A percentile compares a stretch with the other conserved stretches of the same genome.
phyloP scores from a whole-genome alignment of 2,797 vertebrate species.

The Brotogeris chrysoptera region DNA sequence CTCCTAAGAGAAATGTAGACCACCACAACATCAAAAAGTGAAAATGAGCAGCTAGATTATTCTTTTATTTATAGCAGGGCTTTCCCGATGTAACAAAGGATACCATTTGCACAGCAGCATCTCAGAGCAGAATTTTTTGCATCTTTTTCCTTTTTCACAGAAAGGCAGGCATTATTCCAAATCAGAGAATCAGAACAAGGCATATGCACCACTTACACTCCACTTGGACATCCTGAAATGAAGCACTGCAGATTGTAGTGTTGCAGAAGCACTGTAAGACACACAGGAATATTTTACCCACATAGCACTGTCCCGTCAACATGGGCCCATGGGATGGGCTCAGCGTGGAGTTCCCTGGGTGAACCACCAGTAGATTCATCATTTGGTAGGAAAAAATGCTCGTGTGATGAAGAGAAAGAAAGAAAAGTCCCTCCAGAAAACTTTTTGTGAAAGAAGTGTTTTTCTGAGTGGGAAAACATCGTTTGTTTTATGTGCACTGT shows the following conservation, averaged over 20 bases:
- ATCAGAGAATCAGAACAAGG: neutral
- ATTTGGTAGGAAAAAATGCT: neutral
- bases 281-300: neutral
- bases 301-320: fast-evolving
- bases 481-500: neutral
- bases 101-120: neutral
- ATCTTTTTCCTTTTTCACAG: neutral
- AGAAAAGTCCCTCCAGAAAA: neutral
- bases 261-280: neutral
- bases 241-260: fast-evolving
- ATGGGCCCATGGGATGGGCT: fast-evolving
- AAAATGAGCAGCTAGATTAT: neutral
- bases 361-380: neutral
- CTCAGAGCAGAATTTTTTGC: neutral
- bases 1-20: neutral
- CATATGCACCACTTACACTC: neutral
- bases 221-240: neutral
- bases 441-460: neutral
- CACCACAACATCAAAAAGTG: neutral
- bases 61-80: neutral
- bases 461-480: neutral
- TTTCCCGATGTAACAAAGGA: neutral
- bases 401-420: neutral
- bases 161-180: neutral
- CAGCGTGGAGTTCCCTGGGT: fast-evolving